phyloP scores from a whole-genome alignment of 2,797 vertebrate genomes.

The Merluccius polli region DNA sequence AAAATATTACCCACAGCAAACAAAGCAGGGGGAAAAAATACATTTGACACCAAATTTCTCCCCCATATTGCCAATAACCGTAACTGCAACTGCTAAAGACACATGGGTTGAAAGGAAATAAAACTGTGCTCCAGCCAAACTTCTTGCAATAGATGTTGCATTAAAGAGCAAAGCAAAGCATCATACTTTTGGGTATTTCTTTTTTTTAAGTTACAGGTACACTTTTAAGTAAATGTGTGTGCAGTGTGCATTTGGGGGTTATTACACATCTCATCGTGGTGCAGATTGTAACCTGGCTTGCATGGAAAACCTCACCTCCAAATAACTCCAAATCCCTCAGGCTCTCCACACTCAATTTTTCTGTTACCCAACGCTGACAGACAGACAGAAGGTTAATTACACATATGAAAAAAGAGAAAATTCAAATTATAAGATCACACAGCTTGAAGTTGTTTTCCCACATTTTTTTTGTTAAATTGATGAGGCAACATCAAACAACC shows the following conservation, averaged over 20 bases:
- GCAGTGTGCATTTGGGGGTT: conserved; percentile 18
- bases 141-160: conserved; percentile 9
- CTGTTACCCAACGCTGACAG: conserved; percentile 94
- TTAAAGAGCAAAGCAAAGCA: conserved; percentile 33
- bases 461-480: neutral
- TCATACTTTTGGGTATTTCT: neutral
- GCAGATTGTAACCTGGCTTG: conserved; percentile 4
- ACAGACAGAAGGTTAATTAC: conserved; percentile 40
- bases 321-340: conserved; percentile 97
- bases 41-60: neutral
- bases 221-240: neutral
- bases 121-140: neutral
- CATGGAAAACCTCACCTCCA: conserved; percentile 81
- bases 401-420: conserved; percentile 41
- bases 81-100: neutral
- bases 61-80: neutral
- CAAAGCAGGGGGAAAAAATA: neutral
- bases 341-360: conserved; percentile 98
- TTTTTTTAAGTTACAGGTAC: conserved; percentile 22
- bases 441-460: neutral
- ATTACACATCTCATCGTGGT: conserved; percentile 13
- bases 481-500: neutral
- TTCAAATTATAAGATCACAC: conserved; percentile 28
- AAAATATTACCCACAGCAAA: neutral
- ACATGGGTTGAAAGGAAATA: neutral